Percentiles rank a stretch among this genome's conserved stretches.
These are phyloP conservation scores for Hofmannophila pseudospretella DNA, from an alignment of 2,888 invertebrate genomes.

Conservation along the genomic window DNA sequence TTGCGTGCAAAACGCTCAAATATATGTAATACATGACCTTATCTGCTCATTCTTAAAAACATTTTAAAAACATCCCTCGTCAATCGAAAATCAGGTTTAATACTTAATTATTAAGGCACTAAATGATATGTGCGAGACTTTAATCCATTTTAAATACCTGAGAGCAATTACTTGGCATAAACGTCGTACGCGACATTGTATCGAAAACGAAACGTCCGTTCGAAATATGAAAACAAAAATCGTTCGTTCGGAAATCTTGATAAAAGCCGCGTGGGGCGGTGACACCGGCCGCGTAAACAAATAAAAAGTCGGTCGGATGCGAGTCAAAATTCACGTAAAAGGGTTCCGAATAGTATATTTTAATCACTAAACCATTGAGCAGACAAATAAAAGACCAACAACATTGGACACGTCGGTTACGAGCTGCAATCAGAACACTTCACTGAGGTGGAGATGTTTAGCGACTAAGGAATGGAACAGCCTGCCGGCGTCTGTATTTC, in stretches of 20 bases:
- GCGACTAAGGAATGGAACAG: too few relatives aligned
- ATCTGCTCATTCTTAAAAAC: constrained; percentile 7
- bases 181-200: constrained; percentile 11
- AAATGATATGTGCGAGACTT: not conserved
- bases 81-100: constrained; percentile 1
- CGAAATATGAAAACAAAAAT: constrained; percentile 9
- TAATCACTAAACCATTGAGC: too few relatives aligned
- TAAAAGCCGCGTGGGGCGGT: constrained; percentile 16
- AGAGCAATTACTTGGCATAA: constrained; percentile 14
- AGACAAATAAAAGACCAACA: too few relatives aligned
- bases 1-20: constrained; percentile 2
- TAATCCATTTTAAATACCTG: constrained; percentile 10
- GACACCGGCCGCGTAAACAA: constrained; percentile 16
- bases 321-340: constrained; percentile 6
- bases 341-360: too few relatives aligned
- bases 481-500: too few relatives aligned
- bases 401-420: too few relatives aligned
- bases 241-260: constrained; percentile 15
- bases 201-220: constrained; percentile 13
- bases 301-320: not conserved
- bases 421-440: too few relatives aligned
- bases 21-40: constrained; percentile 4
- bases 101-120: not conserved
- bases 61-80: not conserved
- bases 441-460: too few relatives aligned